phyloP scores from a whole-genome alignment of 2,113 vertebrate species.

The Myrmophylax atrothorax region DNA sequence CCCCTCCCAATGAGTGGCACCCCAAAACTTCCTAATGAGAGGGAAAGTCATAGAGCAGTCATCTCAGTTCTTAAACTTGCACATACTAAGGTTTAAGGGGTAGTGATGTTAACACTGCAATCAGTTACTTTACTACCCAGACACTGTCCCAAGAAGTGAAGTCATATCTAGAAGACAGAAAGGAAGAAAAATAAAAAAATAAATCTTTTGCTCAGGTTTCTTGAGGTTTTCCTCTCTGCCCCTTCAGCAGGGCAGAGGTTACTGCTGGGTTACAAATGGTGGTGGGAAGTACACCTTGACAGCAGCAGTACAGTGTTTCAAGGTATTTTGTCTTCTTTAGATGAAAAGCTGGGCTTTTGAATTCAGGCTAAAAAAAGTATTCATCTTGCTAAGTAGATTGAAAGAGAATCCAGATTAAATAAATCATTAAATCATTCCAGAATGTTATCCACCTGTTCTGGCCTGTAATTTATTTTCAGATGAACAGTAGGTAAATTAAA shows the following conservation, averaged over 20 bases:
- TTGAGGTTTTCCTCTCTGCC: background rate
- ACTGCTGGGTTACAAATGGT: rapidly evolving
- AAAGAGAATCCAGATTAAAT: conserved; percentile 69
- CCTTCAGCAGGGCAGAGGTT: background rate
- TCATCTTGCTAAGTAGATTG: conserved; percentile 61
- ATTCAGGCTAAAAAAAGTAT: conserved; percentile 1
- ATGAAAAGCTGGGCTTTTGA: conserved; percentile 41
- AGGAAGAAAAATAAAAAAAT: background rate
- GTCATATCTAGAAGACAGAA: background rate
- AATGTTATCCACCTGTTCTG: conserved; percentile 62
- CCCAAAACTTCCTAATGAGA: background rate
- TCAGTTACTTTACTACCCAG: background rate
- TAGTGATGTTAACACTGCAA: background rate
- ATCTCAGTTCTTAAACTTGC: rapidly evolving
- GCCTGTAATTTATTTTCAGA: conserved; percentile 53
- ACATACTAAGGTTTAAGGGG: background rate
- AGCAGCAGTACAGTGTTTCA: background rate
- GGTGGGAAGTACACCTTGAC: background rate
- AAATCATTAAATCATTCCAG: conserved; percentile 60
- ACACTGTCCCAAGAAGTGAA: background rate
- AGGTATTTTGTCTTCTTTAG: conserved; percentile 35
- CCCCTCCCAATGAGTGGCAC: rapidly evolving
- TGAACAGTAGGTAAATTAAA: conserved; percentile 7
- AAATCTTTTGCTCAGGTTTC: background rate
- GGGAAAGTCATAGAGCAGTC: background rate